These are phyloP conservation scores for Poeciliopsis paucimaculata DNA, from an alignment of 2,797 vertebrate genomes.

Conservation along the genomic window DNA sequence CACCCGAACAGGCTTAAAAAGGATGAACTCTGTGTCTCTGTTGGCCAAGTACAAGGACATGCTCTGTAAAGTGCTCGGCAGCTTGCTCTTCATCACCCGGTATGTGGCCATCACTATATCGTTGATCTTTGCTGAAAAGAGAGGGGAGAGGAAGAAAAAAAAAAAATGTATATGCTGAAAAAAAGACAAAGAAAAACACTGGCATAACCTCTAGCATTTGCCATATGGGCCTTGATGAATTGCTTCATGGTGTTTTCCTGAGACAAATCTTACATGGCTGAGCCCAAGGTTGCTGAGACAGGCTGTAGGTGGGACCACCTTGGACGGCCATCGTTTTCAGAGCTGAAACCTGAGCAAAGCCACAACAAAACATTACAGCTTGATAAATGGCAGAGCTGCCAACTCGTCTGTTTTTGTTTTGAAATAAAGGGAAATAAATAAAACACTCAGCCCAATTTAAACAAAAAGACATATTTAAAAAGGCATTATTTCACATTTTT, in stretches of 20 bases:
- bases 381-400: conserved; percentile 8
- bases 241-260: conserved; percentile 42
- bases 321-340: conserved; percentile 93
- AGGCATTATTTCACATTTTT: conserved; percentile 8
- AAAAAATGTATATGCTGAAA: conserved; percentile 20
- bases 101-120: conserved; percentile 92
- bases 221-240: conserved; percentile 64
- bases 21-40: conserved; percentile 97
- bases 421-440: conserved; percentile 8
- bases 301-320: conserved; percentile 92
- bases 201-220: conserved; percentile 57
- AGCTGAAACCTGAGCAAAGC: conserved; percentile 85
- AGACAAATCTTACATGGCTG: conserved; percentile 88
- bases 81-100: conserved; percentile 92
- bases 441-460: conserved; percentile 2
- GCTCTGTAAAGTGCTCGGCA: conserved; percentile 92
- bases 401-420: conserved; percentile 16
- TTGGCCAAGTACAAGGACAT: conserved; percentile 97
- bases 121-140: conserved; percentile 91
- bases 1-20: conserved; percentile 98
- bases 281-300: conserved; percentile 96
- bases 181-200: conserved; percentile 41
- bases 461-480: conserved; percentile 1
- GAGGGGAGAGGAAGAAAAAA: conserved; percentile 31
- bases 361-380: conserved; percentile 25